Base-by-base conservation (phyloP, 2,888 invertebrate species). In the Cistogaster globosa region DNA sequence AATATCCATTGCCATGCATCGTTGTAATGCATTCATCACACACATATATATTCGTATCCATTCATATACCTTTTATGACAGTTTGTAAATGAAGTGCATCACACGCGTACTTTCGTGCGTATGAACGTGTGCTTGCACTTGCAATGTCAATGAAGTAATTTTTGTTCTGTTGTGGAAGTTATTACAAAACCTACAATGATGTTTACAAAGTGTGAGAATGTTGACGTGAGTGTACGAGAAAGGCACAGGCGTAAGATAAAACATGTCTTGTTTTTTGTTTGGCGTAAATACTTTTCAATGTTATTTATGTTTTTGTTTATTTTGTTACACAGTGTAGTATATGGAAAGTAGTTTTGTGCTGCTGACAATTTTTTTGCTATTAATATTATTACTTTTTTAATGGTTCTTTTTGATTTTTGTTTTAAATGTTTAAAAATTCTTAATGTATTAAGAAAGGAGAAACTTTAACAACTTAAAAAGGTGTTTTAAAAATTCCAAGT, bases 41-140 rank as follows among this genome's bases (percentile, higher is more conserved):
- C 11, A 42, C 11, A 14, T 42, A n/a, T n/a, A n/a, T n/a, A n/a
- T n/a, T n/a, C n/a, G 42, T 42, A 12, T 42, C 3, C 55, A 22
- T 55, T 42, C 42, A 42, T 69, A 57, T 69, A 57, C 55, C 20
- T 57, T 57, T 57, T 55, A 57, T 42, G 69, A 57, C 69, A 69
- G 42, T 26, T 26, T 57, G 69, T 42, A 57, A 45, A 68, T 53
- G 26, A 57, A 22, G 14, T 57, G 42, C 42, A 42, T 22, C 12
- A 22, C 69, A 58, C 58, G 8, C 20, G 53, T 16, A 16, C 12
- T 2, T 14, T 11, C n/a, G 32, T 32, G 8, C 2, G 8, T 32
- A 32, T 32, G 32, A 5, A 32, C 0, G 7, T 32, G 8, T 32
- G 11, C 45, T 58, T 48, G 12, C 18, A 20, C 45, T 48, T 0